phyloP scores from a whole-genome alignment of 2,113 vertebrate species.

The Copsychus sechellarum region DNA sequence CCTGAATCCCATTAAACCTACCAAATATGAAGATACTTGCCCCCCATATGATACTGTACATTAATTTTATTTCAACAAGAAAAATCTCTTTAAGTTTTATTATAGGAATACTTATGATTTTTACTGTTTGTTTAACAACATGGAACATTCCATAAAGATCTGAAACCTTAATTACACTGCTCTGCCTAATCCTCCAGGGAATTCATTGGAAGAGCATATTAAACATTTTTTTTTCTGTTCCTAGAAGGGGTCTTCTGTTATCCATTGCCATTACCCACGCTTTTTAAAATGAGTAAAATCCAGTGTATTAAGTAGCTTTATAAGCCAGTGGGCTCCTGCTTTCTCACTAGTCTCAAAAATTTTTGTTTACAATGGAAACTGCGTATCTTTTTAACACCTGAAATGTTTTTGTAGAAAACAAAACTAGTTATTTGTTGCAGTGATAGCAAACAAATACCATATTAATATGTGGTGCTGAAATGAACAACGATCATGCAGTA shows the following conservation, averaged over 20 bases:
- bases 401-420: not conserved
- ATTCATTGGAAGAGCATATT: not conserved
- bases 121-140: conserved; percentile 62
- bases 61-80: conserved; percentile 42
- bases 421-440: not conserved
- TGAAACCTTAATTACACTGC: not conserved
- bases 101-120: conserved; percentile 20
- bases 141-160: conserved; percentile 22
- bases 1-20: not conserved
- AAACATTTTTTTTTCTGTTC: not conserved
- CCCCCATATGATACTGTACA: not conserved
- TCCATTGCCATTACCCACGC: not conserved
- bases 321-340: not conserved
- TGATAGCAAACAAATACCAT: not conserved
- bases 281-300: not conserved
- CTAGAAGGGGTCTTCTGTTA: not conserved
- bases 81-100: conserved; percentile 14
- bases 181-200: not conserved
- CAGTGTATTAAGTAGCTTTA: not conserved
- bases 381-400: not conserved
- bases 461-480: not conserved
- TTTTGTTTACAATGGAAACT: not conserved
- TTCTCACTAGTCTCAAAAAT: not conserved
- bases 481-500: not conserved
- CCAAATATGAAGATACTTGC: conserved; percentile 9